Evolutionary conservation across 2,888 invertebrate genomes (phyloP), one percentile per base, ranked within the genome.

Genomic region (Pachymerium ferrugineum): DNA sequence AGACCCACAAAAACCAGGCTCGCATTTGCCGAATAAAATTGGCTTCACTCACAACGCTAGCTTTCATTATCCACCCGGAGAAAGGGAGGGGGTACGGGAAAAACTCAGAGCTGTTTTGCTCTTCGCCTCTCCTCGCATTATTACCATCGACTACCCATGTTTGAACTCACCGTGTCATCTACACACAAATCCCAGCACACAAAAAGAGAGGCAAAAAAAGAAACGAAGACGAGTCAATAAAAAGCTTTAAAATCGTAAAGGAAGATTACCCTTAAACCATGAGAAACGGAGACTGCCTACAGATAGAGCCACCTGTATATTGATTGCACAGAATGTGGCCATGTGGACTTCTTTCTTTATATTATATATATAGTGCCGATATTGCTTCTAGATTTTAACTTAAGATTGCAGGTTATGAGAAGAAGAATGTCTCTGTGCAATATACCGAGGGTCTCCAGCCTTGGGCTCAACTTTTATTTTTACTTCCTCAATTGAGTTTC

Each of bases 41-140:
- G 62, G 62, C 62, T 62, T 62, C 62, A 62, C 62, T 62, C 62
- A 62, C 62, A 62, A 62, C 62, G 62, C 62, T 62, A 62, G 62
- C 62, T 62, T 62, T 62, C 62, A 62, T 62, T 62, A 62, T 62
- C 62, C 62, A 12, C 62, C 22, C 62, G 62, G 25, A 62, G n/a
- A n/a, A n/a, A n/a, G n/a, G n/a, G n/a, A n/a, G n/a, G n/a, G n/a
- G n/a, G n/a, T n/a, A n/a, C n/a, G 62, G 62, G 62, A 28, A 62
- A 62, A 62, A 62, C 62, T 25, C 62, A 28, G 25, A 28, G 62
- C 62, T 62, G 62, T 62, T 62, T 62, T 62, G 62, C 62, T 62
- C 25, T 28, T 28, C 14, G 62, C 62, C 62, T 62, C 28, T 28
- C 62, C 28, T 54, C 62, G 28, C 25, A 62, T 62, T 62, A 62